These are phyloP conservation scores for Pinna nobilis DNA, from an alignment of 1,140 invertebrate species.

Conservation along the genomic window DNA sequence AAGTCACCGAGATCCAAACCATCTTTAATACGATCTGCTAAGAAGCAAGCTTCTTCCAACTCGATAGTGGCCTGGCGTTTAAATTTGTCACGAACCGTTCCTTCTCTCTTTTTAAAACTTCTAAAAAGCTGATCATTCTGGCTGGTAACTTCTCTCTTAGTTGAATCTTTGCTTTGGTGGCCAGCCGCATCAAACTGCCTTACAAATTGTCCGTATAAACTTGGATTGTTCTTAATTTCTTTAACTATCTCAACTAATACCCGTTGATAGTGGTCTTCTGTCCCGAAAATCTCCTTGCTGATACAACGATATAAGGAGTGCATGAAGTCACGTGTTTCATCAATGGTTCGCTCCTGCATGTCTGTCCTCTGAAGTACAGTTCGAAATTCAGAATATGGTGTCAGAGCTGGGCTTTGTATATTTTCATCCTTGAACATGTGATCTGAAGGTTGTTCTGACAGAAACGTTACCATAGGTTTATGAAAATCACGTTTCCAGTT, in stretches of 20 bases:
- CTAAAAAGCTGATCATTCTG: background rate
- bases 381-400: background rate
- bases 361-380: background rate
- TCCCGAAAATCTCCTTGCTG: slow-evolving; percentile 12
- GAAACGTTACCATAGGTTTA: background rate
- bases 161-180: background rate
- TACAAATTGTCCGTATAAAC: background rate
- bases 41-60: background rate
- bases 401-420: no score
- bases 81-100: background rate
- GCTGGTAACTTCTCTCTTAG: background rate
- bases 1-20: background rate
- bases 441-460: background rate
- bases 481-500: background rate
- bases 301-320: slow-evolving; percentile 6
- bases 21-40: slow-evolving; percentile 1
- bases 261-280: background rate
- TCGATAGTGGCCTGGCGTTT: background rate
- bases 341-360: slow-evolving; percentile 8
- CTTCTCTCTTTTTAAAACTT: background rate
- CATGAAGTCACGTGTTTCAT: background rate
- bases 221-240: background rate
- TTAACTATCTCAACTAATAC: background rate
- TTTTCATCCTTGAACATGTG: background rate
- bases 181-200: background rate